Conservation (phyloP, 2,888 invertebrate species). For the Herminia tarsipennalis region DNA sequence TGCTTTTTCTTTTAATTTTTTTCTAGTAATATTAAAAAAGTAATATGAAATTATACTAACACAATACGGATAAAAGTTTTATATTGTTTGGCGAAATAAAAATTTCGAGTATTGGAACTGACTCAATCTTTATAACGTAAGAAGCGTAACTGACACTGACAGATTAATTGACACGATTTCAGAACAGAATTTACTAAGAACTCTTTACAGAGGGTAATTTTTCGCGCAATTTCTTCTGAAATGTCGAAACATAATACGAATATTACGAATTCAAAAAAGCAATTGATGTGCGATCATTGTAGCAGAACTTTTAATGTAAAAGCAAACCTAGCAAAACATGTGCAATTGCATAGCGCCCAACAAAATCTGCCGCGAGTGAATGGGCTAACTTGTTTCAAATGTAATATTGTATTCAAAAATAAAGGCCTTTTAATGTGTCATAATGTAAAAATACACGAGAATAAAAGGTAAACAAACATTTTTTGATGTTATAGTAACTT, state of each 20-base stretch:
- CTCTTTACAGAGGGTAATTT: too few species aligned
- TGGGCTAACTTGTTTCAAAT: constrained; percentile 4
- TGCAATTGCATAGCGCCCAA: neutral
- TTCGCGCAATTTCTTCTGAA: neutral
- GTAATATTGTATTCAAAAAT: constrained; percentile 8
- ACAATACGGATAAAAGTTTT: too few species aligned
- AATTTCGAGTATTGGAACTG: too few species aligned
- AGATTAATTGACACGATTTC: too few species aligned
- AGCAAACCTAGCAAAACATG: constrained; percentile 2
- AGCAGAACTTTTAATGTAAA: constrained; percentile 3
- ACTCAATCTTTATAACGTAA: too few species aligned
- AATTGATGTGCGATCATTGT: constrained; percentile 6
- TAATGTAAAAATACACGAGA: neutral
- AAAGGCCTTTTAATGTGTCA: constrained; percentile 5
- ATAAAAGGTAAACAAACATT: constrained; percentile 4
- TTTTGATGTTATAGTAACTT: too few species aligned
- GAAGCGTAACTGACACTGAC: neutral
- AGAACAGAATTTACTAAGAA: too few species aligned
- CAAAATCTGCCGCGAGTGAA: neutral
- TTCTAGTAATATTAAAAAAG: too few species aligned
- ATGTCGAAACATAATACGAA: neutral
- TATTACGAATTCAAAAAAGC: neutral
- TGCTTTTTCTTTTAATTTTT: too few species aligned
- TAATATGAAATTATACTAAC: too few species aligned
- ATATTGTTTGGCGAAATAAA: too few species aligned